Percentiles rank a stretch among this genome's conserved stretches.
These are phyloP conservation scores for Pogonophryne albipinna DNA, from an alignment of 2,797 vertebrate genomes.

Conservation along the genomic window DNA sequence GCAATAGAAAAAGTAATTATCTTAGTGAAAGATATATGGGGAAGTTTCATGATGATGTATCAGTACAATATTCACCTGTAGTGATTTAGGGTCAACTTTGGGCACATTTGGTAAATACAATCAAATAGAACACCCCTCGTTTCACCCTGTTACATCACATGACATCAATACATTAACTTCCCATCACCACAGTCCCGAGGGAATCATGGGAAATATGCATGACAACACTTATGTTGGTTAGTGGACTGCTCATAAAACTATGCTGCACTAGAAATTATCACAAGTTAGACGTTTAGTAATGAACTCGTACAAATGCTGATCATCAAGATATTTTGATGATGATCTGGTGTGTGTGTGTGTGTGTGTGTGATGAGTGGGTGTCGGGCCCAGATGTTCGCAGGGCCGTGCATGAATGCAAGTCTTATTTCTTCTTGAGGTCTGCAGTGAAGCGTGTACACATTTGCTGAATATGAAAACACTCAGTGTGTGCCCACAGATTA, in stretches of 20 bases:
- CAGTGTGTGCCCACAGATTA: conserved; percentile 27
- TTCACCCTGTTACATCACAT: background rate
- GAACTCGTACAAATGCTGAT: background rate
- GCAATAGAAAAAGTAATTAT: too few species aligned
- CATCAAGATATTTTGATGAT: background rate
- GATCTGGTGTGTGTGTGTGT: conserved; percentile 6
- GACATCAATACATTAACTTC: conserved; percentile 1
- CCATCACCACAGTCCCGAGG: background rate
- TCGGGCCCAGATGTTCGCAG: conserved; percentile 60
- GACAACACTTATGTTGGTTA: background rate
- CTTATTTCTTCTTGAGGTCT: conserved; percentile 25
- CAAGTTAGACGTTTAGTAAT: background rate
- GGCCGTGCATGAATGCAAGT: conserved; percentile 44
- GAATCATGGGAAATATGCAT: background rate
- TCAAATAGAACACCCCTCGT: conserved; percentile 12
- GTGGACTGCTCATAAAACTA: conserved; percentile 13
- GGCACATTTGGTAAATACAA: background rate
- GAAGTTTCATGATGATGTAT: too few species aligned
- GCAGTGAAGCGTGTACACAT: conserved; percentile 52
- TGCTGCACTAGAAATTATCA: background rate
- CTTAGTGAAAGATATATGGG: too few species aligned
- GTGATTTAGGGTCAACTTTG: conserved; percentile 8
- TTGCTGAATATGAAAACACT: conserved; percentile 12
- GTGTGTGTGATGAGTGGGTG: conserved; percentile 36
- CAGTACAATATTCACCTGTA: too few species aligned